phyloP scores from a whole-genome alignment of 2,888 invertebrate genomes.

The Myathropa florea region DNA sequence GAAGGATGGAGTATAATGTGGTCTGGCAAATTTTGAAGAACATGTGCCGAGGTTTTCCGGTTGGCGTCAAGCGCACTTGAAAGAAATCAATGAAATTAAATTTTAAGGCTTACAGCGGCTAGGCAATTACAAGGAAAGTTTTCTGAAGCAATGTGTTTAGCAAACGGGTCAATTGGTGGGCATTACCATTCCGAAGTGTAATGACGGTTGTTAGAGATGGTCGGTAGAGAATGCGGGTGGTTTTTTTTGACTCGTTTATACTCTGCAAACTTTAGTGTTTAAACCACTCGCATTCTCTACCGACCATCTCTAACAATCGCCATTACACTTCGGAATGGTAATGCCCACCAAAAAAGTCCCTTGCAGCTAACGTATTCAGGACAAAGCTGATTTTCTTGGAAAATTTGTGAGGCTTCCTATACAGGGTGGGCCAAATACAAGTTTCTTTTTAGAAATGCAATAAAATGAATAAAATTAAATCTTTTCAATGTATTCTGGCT shows the following conservation, averaged over 20 bases:
- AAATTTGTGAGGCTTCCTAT: no score
- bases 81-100: slow-evolving; percentile 31
- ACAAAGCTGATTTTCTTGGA: no score
- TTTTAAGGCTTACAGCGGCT: slow-evolving; percentile 10
- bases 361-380: no score
- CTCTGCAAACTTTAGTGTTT: no score
- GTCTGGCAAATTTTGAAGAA: slow-evolving; percentile 25
- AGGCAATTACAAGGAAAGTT: not conserved
- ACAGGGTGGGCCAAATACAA: no score
- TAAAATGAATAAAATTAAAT: no score
- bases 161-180: no score
- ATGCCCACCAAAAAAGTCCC: no score
- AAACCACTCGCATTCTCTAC: not conserved
- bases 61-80: not conserved
- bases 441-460: no score
- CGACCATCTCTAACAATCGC: not conserved
- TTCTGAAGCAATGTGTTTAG: not conserved
- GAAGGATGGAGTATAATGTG: not conserved
- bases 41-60: slow-evolving; percentile 13
- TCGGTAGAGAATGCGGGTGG: not conserved
- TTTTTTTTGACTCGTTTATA: no score
- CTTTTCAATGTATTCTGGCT: no score
- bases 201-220: not conserved
- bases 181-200: not conserved
- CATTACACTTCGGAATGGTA: not conserved